Percentiles rank a stretch among this genome's conserved stretches.
Evolutionary conservation across 2,113 vertebrate species (phyloP).

Genomic region (Esox niger): DNA sequence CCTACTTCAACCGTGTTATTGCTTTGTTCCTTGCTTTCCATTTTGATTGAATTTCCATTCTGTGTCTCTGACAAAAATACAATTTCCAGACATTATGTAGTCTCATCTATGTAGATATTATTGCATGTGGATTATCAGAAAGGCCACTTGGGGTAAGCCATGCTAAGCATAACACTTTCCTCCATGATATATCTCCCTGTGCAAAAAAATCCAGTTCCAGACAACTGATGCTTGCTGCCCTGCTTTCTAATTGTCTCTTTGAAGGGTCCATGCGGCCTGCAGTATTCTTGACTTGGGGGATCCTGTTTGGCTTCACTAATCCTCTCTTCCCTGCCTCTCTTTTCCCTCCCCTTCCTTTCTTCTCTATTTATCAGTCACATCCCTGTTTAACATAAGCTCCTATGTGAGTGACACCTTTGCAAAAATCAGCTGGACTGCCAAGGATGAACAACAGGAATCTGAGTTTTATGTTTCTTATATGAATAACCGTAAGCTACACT

Average conservation of each 20-base stretch:
- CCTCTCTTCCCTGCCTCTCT: slow-evolving; percentile 34
- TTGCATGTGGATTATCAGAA: slow-evolving; percentile 17
- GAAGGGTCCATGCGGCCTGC: slow-evolving; percentile 46
- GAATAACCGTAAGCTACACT: slow-evolving; percentile 75
- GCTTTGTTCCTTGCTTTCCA: background rate
- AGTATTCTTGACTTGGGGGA: slow-evolving; percentile 49
- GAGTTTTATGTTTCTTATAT: slow-evolving; percentile 75
- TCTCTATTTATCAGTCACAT: slow-evolving; percentile 66
- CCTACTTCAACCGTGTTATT: slow-evolving; percentile 31
- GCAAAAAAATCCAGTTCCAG: slow-evolving; percentile 53
- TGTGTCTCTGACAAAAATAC: slow-evolving; percentile 40
- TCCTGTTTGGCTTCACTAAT: slow-evolving; percentile 65
- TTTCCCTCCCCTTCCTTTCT: slow-evolving; percentile 40
- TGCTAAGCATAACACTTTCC: slow-evolving; percentile 46
- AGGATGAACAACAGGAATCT: slow-evolving; percentile 59
- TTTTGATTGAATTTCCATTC: background rate
- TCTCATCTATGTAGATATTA: slow-evolving; percentile 42
- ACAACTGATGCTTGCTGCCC: slow-evolving; percentile 48
- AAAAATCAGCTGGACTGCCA: slow-evolving; percentile 77
- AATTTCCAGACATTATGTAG: slow-evolving; percentile 14
- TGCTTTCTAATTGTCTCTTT: slow-evolving; percentile 58
- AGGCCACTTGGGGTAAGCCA: slow-evolving; percentile 45
- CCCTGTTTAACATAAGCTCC: slow-evolving; percentile 73
- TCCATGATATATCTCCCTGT: slow-evolving; percentile 29
- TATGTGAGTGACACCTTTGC: slow-evolving; percentile 75